Evolutionary conservation across 2,888 invertebrate species (phyloP).

Genomic region (Nasonia oneida): DNA sequence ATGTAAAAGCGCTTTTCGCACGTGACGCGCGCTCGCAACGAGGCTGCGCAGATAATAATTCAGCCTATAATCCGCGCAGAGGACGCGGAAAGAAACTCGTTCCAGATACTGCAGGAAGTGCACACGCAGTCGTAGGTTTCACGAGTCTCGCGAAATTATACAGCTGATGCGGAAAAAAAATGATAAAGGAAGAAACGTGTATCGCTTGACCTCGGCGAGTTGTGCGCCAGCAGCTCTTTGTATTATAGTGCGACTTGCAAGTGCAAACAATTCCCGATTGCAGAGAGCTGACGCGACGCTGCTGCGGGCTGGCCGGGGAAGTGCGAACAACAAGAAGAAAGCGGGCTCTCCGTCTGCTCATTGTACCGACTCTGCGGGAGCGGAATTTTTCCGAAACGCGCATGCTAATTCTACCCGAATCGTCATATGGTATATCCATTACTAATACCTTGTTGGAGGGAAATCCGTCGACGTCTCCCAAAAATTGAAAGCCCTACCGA

Average conservation of each 20-base stretch:
- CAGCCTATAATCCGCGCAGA: neutral
- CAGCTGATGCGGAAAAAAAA: neutral
- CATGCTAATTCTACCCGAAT: neutral
- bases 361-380: neutral
- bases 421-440: neutral
- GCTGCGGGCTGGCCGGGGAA: conserved; percentile 11
- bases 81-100: conserved; percentile 16
- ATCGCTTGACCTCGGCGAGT: conserved; percentile 62
- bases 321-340: conserved; percentile 42
- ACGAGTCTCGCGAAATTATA: conserved; percentile 9
- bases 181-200: conserved; percentile 38
- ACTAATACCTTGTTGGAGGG: neutral
- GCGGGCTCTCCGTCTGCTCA: conserved; percentile 14
- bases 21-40: conserved; percentile 41
- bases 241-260: conserved; percentile 38
- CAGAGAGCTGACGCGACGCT: conserved; percentile 50
- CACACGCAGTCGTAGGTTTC: neutral
- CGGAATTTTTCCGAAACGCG: neutral
- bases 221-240: conserved; percentile 51
- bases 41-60: neutral
- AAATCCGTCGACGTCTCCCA: neutral
- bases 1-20: conserved; percentile 51
- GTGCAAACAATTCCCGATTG: conserved; percentile 61
- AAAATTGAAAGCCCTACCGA: conserved; percentile 21
- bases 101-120: conserved; percentile 32